Conservation (phyloP, 2,797 vertebrate species). For the Macropus fuliginosus region DNA sequence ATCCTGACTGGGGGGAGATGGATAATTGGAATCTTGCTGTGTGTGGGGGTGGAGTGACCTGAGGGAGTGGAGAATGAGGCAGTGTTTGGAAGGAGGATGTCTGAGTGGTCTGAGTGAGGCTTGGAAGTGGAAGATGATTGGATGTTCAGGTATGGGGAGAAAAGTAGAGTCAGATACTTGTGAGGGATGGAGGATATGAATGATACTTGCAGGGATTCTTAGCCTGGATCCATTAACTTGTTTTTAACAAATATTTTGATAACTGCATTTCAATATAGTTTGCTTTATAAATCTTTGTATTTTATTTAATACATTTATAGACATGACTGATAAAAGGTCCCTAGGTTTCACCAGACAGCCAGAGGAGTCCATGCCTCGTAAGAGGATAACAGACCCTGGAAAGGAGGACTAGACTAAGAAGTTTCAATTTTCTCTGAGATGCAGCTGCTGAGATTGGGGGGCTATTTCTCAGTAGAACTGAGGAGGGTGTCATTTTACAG, state of each 20-base stretch:
- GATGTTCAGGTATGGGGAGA: neutral
- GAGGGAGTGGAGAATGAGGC: neutral
- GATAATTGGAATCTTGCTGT: neutral
- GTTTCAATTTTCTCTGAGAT: conserved; percentile 38
- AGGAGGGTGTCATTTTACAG: conserved; percentile 76
- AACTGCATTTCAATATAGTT: neutral
- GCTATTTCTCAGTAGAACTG: conserved; percentile 16
- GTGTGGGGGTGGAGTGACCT: neutral
- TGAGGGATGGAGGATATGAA: neutral
- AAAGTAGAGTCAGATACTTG: neutral
- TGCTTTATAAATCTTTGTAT: neutral
- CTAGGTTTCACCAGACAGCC: neutral
- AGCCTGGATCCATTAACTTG: neutral
- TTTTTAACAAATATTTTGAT: neutral
- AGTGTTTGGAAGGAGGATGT: conserved; percentile 1
- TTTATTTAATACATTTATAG: neutral
- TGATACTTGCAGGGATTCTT: neutral
- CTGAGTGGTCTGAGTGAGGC: conserved; percentile 8
- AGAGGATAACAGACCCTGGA: neutral
- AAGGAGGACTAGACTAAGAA: neutral
- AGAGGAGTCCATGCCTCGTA: neutral
- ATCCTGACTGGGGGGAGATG: neutral
- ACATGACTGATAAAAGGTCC: neutral
- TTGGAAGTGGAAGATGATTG: neutral
- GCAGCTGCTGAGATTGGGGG: neutral